Evolutionary conservation across 2,797 vertebrate genomes (phyloP).

Genomic region (Protosalanx chinensis): DNA sequence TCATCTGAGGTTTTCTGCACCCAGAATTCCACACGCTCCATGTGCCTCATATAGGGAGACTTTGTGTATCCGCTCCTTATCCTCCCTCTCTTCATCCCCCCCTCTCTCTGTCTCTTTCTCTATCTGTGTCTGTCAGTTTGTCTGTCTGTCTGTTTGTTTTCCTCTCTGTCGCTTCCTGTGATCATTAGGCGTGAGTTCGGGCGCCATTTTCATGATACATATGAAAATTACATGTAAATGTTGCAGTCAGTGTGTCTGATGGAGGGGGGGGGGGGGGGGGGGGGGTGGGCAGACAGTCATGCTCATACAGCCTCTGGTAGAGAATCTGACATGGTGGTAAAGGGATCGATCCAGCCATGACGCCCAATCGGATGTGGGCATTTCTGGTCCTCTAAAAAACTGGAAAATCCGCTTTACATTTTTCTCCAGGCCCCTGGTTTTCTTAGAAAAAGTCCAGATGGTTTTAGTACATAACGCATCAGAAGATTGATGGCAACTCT

Average conservation of each 20-base stretch:
- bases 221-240: background rate
- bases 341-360: background rate
- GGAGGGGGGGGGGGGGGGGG: no score
- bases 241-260: no score
- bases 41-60: constrained; percentile 19
- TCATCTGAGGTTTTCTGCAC: constrained; percentile 29
- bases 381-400: background rate
- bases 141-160: no score
- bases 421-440: background rate
- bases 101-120: background rate
- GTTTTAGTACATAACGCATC: no score
- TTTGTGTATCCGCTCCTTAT: background rate
- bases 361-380: background rate
- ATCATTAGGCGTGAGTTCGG: no score
- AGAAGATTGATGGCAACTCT: no score
- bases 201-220: no score
- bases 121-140: background rate
- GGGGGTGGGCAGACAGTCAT: background rate
- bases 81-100: background rate
- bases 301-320: background rate
- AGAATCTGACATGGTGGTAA: background rate
- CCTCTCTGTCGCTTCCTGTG: background rate
- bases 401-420: background rate
- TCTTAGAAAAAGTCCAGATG: background rate
- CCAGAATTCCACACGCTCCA: constrained; percentile 31